These are phyloP conservation scores for Malurus leucopterus DNA, from an alignment of 2,797 vertebrate genomes.

Conservation along the genomic window DNA sequence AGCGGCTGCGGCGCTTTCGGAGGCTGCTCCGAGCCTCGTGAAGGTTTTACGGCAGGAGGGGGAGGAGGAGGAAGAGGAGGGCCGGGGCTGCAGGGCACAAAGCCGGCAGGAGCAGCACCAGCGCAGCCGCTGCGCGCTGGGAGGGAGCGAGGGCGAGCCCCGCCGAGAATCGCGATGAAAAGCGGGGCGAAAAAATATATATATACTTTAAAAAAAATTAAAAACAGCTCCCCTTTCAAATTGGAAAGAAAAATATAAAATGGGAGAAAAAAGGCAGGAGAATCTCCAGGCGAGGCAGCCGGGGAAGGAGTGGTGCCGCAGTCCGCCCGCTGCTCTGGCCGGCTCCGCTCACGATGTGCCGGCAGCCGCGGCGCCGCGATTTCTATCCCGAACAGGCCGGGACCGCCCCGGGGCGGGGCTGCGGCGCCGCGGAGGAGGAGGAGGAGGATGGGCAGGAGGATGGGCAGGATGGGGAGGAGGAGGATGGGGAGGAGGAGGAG, in stretches of 20 bases:
- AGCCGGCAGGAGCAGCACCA: neutral
- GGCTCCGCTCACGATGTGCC: neutral
- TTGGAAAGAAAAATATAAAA: neutral
- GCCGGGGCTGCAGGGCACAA: slow-evolving; percentile 13
- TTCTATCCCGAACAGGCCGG: neutral
- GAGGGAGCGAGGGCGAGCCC: neutral
- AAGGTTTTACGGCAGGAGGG: neutral
- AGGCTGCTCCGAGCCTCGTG: neutral
- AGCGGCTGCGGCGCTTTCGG: neutral
- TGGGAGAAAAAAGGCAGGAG: neutral
- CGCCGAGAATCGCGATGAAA: neutral
- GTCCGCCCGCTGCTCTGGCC: rapidly evolving
- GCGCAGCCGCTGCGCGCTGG: neutral
- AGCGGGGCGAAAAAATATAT: neutral
- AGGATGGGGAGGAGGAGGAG: too few relatives aligned
- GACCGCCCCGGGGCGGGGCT: neutral
- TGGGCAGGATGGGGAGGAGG: too few relatives aligned
- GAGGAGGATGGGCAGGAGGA: neutral
- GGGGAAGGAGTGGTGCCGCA: too few relatives aligned
- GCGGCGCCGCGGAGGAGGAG: neutral
- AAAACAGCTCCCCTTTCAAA: too few relatives aligned
- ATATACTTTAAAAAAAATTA: too few relatives aligned
- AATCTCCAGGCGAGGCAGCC: neutral
- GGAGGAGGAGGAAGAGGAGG: neutral
- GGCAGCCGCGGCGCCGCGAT: neutral